A percentile compares a stretch with the other conserved stretches of the same genome.
Evolutionary conservation across 2,888 invertebrate species (phyloP).

Genomic region (Drosophila tripunctata): DNA sequence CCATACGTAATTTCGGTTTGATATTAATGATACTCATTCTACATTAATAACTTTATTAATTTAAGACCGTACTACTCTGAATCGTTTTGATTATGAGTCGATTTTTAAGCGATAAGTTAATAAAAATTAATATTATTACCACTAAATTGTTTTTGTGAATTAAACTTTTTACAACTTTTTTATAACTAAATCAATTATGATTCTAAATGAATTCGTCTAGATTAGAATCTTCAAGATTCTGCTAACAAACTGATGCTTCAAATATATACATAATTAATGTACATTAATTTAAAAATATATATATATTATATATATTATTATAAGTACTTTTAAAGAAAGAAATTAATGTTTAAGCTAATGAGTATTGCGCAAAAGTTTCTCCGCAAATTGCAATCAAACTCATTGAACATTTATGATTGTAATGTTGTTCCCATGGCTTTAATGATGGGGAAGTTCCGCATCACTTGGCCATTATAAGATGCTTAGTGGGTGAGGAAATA

Average conservation of each 20-base stretch:
- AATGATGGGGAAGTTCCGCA: slow-evolving; percentile 32
- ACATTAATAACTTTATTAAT: no score
- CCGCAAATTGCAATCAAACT: slow-evolving; percentile 8
- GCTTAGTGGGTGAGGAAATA: slow-evolving; percentile 57
- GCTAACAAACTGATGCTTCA: neutral
- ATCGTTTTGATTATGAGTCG: no score
- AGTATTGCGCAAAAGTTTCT: slow-evolving; percentile 32
- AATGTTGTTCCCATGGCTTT: slow-evolving; percentile 25
- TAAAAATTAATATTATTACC: no score
- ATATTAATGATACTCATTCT: no score
- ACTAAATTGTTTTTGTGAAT: no score
- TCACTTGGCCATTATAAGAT: slow-evolving; percentile 41
- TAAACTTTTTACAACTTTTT: no score
- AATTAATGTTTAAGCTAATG: neutral
- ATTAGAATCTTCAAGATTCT: no score
- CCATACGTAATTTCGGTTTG: no score
- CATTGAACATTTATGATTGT: slow-evolving; percentile 16
- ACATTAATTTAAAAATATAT: neutral
- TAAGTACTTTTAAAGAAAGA: neutral
- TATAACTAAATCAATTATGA: no score
- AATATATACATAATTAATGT: neutral
- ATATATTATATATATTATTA: neutral
- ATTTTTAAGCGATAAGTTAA: no score
- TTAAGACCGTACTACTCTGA: no score
- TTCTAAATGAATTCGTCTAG: no score